These are phyloP conservation scores for Drosophila persimilis DNA, from an alignment of 1,140 invertebrate species.

Conservation along the genomic window DNA sequence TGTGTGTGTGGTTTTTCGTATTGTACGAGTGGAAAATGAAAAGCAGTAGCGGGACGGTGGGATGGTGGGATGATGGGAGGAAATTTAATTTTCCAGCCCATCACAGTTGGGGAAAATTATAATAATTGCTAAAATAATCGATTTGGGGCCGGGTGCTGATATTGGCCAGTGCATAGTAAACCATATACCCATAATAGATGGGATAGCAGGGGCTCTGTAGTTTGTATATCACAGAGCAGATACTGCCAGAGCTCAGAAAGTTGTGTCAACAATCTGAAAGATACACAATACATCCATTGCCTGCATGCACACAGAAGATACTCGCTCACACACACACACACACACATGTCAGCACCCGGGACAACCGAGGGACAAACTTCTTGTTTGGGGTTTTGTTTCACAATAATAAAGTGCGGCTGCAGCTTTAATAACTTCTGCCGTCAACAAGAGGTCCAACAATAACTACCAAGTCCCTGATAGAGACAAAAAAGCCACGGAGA, in stretches of 20 bases:
- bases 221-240: constrained; percentile 1
- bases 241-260: constrained; percentile 44
- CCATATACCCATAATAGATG: constrained; percentile 30
- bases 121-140: constrained; percentile 59
- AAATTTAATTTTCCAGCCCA: constrained; percentile 59
- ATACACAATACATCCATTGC: constrained; percentile 58
- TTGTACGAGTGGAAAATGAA: constrained; percentile 16
- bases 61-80: constrained; percentile 1
- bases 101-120: constrained; percentile 43
- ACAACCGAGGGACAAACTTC: constrained; percentile 28
- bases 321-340: constrained; percentile 7
- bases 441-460: constrained; percentile 58
- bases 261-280: constrained; percentile 65
- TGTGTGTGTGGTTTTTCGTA: neutral
- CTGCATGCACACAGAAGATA: constrained; percentile 21
- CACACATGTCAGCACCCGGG: constrained; percentile 5
- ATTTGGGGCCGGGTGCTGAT: constrained; percentile 17
- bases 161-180: constrained; percentile 41
- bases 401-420: constrained; percentile 77
- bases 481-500: constrained; percentile 29
- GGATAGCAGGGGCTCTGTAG: constrained; percentile 23
- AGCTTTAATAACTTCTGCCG: constrained; percentile 76
- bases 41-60: neutral
- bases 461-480: constrained; percentile 50
- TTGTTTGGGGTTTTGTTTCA: constrained; percentile 63